A percentile compares a stretch with the other conserved stretches of the same genome.
phyloP scores from a whole-genome alignment of 2,888 invertebrate genomes.

The Neria commutata region DNA sequence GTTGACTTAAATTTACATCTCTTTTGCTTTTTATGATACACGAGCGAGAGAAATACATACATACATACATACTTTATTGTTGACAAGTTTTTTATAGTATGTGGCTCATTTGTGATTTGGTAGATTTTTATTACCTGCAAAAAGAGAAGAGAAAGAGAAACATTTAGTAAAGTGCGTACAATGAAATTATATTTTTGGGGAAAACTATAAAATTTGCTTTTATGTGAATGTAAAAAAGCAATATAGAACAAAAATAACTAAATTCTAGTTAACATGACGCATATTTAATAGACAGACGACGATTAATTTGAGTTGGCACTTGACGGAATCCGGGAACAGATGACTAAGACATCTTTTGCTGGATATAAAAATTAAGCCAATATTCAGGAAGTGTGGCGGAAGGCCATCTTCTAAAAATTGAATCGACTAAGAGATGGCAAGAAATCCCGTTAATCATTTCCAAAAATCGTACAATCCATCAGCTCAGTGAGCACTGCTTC shows the following conservation, averaged over 20 bases:
- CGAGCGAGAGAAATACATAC: not conserved
- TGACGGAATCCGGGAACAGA: too few species aligned
- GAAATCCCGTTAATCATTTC: too few species aligned
- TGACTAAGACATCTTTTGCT: too few species aligned
- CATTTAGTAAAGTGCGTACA: constrained; percentile 3
- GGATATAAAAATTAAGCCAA: too few species aligned
- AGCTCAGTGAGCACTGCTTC: too few species aligned
- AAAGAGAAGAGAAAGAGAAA: constrained; percentile 23
- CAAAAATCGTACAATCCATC: too few species aligned
- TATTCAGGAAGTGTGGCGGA: too few species aligned
- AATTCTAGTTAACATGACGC: constrained; percentile 34
- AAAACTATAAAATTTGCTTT: constrained; percentile 3
- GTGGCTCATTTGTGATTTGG: constrained; percentile 38
- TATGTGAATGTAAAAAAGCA: constrained; percentile 3
- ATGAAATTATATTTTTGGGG: too few species aligned
- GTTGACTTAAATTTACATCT: not conserved
- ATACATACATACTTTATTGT: not conserved
- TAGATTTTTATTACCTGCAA: constrained; percentile 41
- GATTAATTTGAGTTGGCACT: too few species aligned
- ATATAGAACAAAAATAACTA: constrained; percentile 38
- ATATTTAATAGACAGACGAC: too few species aligned
- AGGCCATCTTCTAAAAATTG: too few species aligned
- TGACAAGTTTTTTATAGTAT: not conserved
- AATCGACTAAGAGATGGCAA: too few species aligned
- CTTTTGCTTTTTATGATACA: not conserved